Evolutionary conservation across 2,888 invertebrate species (phyloP).

Genomic region (Dryadula phaetusa): DNA sequence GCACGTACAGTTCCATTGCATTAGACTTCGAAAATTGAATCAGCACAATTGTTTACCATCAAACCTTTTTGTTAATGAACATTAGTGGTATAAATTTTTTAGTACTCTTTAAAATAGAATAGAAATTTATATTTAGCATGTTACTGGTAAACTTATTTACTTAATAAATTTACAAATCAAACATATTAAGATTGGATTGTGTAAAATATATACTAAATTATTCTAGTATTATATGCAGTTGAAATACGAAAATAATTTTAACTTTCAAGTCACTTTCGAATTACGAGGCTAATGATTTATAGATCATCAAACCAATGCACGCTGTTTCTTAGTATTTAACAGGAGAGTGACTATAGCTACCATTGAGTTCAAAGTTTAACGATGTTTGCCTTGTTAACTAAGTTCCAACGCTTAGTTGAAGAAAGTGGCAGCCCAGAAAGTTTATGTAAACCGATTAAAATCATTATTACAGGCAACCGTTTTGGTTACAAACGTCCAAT

Average conservation of each 20-base stretch:
- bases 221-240: not conserved
- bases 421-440: constrained; percentile 33
- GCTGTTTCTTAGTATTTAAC: constrained; percentile 21
- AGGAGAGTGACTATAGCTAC: constrained; percentile 44
- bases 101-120: no score
- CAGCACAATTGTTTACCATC: not conserved
- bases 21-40: not conserved
- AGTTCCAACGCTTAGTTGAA: constrained; percentile 61
- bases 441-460: constrained; percentile 30
- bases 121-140: no score
- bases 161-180: no score
- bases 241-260: not conserved
- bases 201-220: not conserved
- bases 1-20: not conserved
- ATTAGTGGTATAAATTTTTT: no score
- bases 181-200: no score
- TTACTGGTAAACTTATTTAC: no score
- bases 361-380: constrained; percentile 55
- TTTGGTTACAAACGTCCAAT: constrained; percentile 27
- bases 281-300: not conserved
- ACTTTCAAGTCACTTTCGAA: not conserved
- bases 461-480: constrained; percentile 33
- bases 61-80: no score
- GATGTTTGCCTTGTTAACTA: constrained; percentile 68
- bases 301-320: constrained; percentile 18